phyloP scores from a whole-genome alignment of 2,113 vertebrate species.

The Paracanthobrama guichenoti region DNA sequence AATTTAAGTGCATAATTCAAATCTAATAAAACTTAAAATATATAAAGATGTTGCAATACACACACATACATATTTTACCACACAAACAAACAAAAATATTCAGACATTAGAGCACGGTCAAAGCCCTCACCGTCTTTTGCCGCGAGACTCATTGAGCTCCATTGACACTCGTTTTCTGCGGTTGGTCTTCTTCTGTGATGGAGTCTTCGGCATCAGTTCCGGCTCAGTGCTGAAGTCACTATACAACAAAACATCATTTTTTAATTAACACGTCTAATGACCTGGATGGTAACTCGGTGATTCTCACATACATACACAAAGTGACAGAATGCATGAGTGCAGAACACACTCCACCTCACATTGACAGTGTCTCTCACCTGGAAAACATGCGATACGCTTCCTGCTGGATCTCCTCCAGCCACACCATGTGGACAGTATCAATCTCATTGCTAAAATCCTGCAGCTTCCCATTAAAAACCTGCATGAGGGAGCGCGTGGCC shows the following conservation, averaged over 20 bases:
- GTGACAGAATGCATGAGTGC: not conserved
- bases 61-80: not conserved
- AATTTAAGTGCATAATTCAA: too few relatives aligned
- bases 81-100: not conserved
- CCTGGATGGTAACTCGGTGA: not conserved
- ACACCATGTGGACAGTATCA: conserved; percentile 82
- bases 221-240: conserved; percentile 86
- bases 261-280: not conserved
- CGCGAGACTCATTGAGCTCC: conserved; percentile 71
- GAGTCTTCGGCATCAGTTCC: conserved; percentile 94
- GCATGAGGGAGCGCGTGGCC: conserved; percentile 69
- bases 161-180: conserved; percentile 79
- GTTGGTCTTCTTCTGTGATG: conserved; percentile 88
- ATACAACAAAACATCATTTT: conserved; percentile 1
- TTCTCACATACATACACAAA: not conserved
- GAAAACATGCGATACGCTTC: conserved; percentile 87
- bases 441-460: conserved; percentile 76
- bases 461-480: conserved; percentile 75
- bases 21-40: too few relatives aligned
- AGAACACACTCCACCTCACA: not conserved
- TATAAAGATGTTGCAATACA: too few relatives aligned
- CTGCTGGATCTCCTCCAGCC: conserved; percentile 88
- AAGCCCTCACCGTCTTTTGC: conserved; percentile 77
- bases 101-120: not conserved
- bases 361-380: conserved; percentile 70